phyloP scores from a whole-genome alignment of 64 coral and sea anemone genomes.

The Montipora cactus region DNA sequence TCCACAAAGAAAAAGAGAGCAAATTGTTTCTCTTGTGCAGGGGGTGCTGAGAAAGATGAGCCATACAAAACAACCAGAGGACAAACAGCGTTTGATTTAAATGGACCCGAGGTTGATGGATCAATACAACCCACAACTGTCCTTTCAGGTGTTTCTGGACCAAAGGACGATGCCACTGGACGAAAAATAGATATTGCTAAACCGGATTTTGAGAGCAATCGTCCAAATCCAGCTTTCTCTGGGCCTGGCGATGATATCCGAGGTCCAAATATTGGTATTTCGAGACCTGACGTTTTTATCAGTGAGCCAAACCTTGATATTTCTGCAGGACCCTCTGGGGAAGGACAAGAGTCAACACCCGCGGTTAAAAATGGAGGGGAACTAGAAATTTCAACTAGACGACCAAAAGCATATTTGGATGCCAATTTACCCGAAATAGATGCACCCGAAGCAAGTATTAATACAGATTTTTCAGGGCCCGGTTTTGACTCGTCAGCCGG shows the following conservation, averaged over 20 bases:
- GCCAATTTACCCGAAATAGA: neutral
- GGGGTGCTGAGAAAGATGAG: neutral
- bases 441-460: neutral
- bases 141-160: neutral
- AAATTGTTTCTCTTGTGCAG: slow-evolving; percentile 20
- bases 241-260: neutral
- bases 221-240: neutral
- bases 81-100: neutral
- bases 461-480: neutral
- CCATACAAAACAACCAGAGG: slow-evolving; percentile 9
- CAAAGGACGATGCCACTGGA: neutral
- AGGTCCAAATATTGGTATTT: neutral
- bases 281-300: neutral
- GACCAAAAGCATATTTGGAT: neutral
- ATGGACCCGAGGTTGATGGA: slow-evolving; percentile 7
- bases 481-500: neutral
- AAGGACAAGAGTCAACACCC: neutral
- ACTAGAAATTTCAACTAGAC: neutral
- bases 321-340: neutral
- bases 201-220: neutral
- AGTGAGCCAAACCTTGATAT: neutral
- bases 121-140: neutral
- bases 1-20: slow-evolving; percentile 17
- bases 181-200: neutral
- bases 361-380: neutral